phyloP scores from a whole-genome alignment of 2,113 vertebrate species.

The Podilymbus podiceps region DNA sequence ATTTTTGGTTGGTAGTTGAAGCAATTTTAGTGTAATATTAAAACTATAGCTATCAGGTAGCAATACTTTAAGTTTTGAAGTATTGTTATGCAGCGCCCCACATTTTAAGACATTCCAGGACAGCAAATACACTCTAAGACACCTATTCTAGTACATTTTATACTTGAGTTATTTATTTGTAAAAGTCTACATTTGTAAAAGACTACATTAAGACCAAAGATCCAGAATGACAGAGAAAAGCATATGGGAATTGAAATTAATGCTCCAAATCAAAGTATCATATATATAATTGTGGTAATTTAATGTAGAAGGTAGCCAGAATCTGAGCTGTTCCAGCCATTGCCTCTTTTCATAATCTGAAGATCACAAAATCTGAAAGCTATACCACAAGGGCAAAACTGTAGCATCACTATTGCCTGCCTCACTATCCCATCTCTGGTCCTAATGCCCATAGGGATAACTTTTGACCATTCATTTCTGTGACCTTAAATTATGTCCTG shows the following conservation, averaged over 20 bases:
- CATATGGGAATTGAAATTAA: not conserved
- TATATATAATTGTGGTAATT: not conserved
- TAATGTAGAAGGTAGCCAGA: not conserved
- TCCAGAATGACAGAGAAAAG: not conserved
- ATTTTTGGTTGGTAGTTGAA: not conserved
- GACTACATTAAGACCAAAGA: not conserved
- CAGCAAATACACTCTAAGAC: not conserved
- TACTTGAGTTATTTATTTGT: not conserved
- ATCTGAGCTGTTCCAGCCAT: not conserved
- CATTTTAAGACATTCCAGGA: not conserved
- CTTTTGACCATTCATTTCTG: not conserved
- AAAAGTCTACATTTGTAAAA: not conserved
- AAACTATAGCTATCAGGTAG: not conserved
- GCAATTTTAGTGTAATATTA: not conserved
- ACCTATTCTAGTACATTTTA: not conserved
- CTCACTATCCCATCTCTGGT: not conserved
- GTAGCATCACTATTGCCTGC: not conserved
- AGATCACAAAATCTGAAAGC: not conserved
- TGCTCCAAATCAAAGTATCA: not conserved
- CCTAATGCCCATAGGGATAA: not conserved
- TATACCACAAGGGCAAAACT: not conserved
- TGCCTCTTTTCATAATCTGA: not conserved
- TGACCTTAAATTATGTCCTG: not conserved
- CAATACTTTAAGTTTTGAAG: not conserved
- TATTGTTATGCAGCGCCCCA: not conserved